These are phyloP conservation scores for Xenotilapia longispinis DNA, from an alignment of 2,113 vertebrate species.

Conservation along the genomic window DNA sequence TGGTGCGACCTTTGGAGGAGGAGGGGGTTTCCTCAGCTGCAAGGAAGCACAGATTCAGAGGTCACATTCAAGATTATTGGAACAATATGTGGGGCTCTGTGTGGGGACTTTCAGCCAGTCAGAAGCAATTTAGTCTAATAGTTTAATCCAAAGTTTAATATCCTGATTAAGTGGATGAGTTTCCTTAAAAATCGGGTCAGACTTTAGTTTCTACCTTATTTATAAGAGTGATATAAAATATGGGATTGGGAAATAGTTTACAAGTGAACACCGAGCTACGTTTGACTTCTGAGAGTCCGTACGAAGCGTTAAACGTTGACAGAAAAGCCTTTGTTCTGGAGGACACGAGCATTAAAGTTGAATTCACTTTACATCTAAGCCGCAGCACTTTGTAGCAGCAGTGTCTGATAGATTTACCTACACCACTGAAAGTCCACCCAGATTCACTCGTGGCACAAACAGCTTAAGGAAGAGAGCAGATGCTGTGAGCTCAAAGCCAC, in stretches of 20 bases:
- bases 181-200: background rate
- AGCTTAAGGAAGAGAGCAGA: background rate
- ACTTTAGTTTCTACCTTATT: background rate
- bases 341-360: background rate
- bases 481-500: background rate
- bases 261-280: background rate
- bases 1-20: background rate
- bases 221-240: background rate
- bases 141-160: background rate
- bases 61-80: conserved; percentile 14
- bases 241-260: background rate
- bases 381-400: background rate
- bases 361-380: background rate
- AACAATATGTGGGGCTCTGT: conserved; percentile 13
- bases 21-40: background rate
- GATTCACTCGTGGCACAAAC: background rate
- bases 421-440: background rate
- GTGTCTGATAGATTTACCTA: background rate
- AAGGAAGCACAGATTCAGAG: conserved; percentile 2
- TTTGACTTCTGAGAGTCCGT: background rate
- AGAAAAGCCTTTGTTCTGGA: background rate
- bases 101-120: background rate
- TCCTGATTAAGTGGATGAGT: background rate
- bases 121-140: background rate
- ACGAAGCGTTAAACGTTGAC: background rate